Evolutionary conservation across 92 coral and sea anemone genomes (phyloP).

Genomic region (Siderastrea siderea): DNA sequence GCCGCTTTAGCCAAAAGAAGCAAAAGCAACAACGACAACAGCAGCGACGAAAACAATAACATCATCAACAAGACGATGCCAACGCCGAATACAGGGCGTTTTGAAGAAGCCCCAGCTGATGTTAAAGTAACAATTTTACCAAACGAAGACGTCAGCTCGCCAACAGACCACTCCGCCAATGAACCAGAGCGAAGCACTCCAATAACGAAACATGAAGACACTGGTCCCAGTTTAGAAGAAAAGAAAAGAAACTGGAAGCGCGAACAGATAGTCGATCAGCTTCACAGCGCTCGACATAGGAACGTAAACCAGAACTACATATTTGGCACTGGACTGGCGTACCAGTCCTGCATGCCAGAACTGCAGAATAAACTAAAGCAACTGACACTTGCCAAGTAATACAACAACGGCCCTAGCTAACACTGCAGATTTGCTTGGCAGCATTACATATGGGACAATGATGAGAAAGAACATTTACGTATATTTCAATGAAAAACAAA

Average conservation of each 20-base stretch:
- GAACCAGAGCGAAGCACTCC: not conserved
- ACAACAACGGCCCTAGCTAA: too few relatives aligned
- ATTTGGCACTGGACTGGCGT: conserved; percentile 81
- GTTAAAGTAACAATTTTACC: conserved; percentile 1
- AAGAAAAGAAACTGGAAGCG: conserved; percentile 65
- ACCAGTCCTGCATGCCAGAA: conserved; percentile 75
- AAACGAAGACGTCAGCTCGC: not conserved
- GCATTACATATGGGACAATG: too few relatives aligned
- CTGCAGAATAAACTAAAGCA: conserved; percentile 64
- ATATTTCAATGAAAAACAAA: too few relatives aligned
- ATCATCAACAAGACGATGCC: not conserved
- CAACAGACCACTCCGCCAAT: not conserved
- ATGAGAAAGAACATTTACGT: too few relatives aligned
- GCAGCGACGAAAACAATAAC: not conserved
- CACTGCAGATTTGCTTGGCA: too few relatives aligned
- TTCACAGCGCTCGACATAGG: conserved; percentile 33
- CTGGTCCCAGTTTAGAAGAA: conserved; percentile 42
- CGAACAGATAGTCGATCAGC: conserved; percentile 71
- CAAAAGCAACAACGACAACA: not conserved
- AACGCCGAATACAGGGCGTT: not conserved
- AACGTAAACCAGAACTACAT: conserved; percentile 46
- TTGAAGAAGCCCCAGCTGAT: not conserved
- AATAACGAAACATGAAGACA: conserved; percentile 15
- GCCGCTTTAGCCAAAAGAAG: not conserved
- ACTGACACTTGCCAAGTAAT: conserved; percentile 26